Evolutionary conservation across 2,888 invertebrate species (phyloP).

Genomic region (Hypercompe scribonia): DNA sequence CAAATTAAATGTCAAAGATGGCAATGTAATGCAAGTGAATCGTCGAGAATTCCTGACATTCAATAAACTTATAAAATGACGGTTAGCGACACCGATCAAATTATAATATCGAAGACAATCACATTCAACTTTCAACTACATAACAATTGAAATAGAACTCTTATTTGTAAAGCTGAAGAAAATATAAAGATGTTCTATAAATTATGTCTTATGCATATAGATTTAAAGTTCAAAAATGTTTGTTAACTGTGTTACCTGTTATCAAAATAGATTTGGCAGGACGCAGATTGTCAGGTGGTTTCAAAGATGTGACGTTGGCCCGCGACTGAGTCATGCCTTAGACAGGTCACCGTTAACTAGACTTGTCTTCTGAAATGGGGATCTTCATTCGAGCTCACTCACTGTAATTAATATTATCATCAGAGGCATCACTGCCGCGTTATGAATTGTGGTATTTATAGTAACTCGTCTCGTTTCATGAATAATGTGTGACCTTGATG

Average conservation of each 20-base stretch:
- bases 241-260: conserved; percentile 47
- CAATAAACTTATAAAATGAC: conserved; percentile 59
- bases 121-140: conserved; percentile 18
- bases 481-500: neutral
- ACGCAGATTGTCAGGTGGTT: conserved; percentile 60
- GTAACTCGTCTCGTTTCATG: conserved; percentile 5
- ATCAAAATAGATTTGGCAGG: conserved; percentile 80
- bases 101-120: conserved; percentile 18
- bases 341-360: conserved; percentile 66
- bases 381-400: conserved; percentile 31
- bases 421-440: conserved; percentile 13
- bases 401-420: conserved; percentile 34
- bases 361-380: conserved; percentile 43
- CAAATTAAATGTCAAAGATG: conserved; percentile 19
- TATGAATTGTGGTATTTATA: conserved; percentile 21
- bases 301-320: conserved; percentile 67
- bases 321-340: conserved; percentile 64
- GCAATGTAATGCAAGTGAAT: conserved; percentile 20
- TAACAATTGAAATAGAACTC: neutral
- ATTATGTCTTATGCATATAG: conserved; percentile 37
- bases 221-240: conserved; percentile 40
- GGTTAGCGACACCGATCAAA: conserved; percentile 53
- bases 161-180: conserved; percentile 20
- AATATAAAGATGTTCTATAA: conserved; percentile 24
- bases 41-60: conserved; percentile 54